These are phyloP conservation scores for Salticus scenicus DNA, from an alignment of 2,888 invertebrate species.

Conservation along the genomic window DNA sequence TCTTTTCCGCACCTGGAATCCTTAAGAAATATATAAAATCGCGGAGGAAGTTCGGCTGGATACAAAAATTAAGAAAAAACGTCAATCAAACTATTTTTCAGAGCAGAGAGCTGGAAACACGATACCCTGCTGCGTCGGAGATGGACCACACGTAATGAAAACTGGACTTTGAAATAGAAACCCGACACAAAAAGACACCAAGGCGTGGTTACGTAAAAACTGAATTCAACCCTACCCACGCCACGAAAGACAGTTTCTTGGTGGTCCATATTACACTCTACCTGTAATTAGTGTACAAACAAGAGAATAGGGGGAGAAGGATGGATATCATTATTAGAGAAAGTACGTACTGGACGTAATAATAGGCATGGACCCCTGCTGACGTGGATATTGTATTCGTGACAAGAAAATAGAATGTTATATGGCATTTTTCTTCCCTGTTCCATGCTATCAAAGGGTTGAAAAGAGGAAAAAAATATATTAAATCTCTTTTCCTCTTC, in stretches of 20 bases:
- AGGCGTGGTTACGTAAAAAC: constrained; percentile 43
- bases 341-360: not conserved
- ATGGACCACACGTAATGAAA: constrained; percentile 49
- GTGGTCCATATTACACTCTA: constrained; percentile 34
- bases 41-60: not conserved
- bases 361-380: not conserved
- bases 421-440: no score
- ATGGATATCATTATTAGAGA: not conserved
- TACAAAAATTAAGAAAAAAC: constrained; percentile 37
- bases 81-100: constrained; percentile 26
- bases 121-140: constrained; percentile 30
- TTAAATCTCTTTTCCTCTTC: no score
- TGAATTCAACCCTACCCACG: constrained; percentile 44
- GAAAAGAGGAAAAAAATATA: no score
- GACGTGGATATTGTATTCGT: not conserved
- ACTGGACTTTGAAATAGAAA: constrained; percentile 59
- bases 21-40: not conserved
- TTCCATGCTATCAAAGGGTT: no score
- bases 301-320: not conserved
- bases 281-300: not conserved
- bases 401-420: no score
- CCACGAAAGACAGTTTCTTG: constrained; percentile 23
- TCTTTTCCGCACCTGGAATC: no score
- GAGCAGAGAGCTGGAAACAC: constrained; percentile 36
- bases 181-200: constrained; percentile 54